Evolutionary conservation across 2,113 vertebrate genomes (phyloP).

Genomic region (Cricetomys ansorgei): DNA sequence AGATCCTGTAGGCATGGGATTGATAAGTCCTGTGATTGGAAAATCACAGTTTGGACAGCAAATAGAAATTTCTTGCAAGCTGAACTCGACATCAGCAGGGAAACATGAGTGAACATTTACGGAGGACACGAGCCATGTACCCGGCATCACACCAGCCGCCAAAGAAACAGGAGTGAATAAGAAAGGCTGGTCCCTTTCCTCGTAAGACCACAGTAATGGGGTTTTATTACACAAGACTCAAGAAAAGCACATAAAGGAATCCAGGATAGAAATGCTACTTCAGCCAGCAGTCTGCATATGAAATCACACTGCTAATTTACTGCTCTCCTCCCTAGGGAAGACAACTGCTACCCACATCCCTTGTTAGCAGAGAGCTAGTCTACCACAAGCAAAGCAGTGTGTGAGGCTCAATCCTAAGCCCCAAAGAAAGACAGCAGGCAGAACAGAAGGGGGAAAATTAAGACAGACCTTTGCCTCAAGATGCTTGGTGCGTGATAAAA

Average conservation of each 20-base stretch:
- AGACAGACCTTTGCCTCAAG: slow-evolving; percentile 35
- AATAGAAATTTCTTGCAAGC: neutral
- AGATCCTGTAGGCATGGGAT: neutral
- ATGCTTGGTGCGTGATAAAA: neutral
- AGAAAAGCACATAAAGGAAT: neutral
- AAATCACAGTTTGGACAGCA: neutral
- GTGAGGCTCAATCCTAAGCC: neutral
- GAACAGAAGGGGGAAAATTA: neutral
- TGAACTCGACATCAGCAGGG: neutral
- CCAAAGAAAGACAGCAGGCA: neutral
- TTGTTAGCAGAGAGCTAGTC: slow-evolving; percentile 1
- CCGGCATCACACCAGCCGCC: neutral
- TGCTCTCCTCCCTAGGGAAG: slow-evolving; percentile 13
- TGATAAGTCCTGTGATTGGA: neutral
- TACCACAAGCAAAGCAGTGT: neutral
- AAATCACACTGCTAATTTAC: neutral
- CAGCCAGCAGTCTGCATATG: neutral
- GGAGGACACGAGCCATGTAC: neutral
- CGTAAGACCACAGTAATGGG: neutral
- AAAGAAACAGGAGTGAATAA: neutral
- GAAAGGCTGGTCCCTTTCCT: neutral
- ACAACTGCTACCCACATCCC: neutral
- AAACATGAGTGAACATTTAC: neutral
- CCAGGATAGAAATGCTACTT: neutral
- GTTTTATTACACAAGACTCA: slow-evolving; percentile 30